A percentile compares a stretch with the other conserved stretches of the same genome.
phyloP scores from a whole-genome alignment of 2,888 invertebrate species.

The Dugesia japonica region DNA sequence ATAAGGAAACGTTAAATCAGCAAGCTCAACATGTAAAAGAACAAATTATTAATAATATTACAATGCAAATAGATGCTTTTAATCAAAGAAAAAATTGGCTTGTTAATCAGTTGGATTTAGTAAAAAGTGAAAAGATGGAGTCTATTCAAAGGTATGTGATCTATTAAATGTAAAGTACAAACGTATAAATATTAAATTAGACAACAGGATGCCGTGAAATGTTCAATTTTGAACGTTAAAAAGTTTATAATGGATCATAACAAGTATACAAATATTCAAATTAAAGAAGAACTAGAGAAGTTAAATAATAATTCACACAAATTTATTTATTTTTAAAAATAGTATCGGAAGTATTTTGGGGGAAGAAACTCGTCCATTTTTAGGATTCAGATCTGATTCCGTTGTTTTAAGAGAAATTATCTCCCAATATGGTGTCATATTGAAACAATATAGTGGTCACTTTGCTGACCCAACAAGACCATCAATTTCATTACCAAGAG shows the following conservation, averaged over 20 bases:
- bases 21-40: background rate
- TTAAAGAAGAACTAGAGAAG: background rate
- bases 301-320: no score
- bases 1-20: background rate
- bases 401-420: slow-evolving; percentile 23
- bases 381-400: slow-evolving; percentile 21
- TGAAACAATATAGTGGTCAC: slow-evolving; percentile 8
- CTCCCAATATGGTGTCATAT: slow-evolving; percentile 22
- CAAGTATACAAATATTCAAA: background rate
- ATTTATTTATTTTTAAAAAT: background rate
- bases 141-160: background rate
- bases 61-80: background rate
- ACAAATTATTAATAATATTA: background rate
- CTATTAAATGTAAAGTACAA: background rate
- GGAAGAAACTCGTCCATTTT: slow-evolving; percentile 25
- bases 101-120: background rate
- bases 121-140: background rate
- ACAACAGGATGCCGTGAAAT: background rate
- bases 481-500: slow-evolving; percentile 10
- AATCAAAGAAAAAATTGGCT: background rate
- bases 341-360: background rate
- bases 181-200: background rate
- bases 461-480: slow-evolving; percentile 30
- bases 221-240: background rate
- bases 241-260: background rate